Evolutionary conservation across 1,140 invertebrate genomes (phyloP), one percentile per base, ranked within the genome.

Genomic region (Sogatella furcifera): DNA sequence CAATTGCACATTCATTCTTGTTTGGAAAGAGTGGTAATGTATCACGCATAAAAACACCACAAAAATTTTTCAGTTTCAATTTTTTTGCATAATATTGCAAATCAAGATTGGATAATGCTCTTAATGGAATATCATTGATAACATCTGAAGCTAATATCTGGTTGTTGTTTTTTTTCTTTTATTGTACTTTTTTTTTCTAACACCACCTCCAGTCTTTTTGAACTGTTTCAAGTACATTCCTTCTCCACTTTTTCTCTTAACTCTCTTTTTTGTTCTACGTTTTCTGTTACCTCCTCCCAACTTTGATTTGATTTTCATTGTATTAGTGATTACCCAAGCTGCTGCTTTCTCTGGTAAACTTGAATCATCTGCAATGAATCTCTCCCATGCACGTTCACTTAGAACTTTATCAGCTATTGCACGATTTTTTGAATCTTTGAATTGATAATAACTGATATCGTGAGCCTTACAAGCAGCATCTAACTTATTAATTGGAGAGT

Each of bases 401-500:
- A 74, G 64, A 57, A 67, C 28, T 62, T 66, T 64, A 68, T 75
- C 73, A 43, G 73, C 74, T 61, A 62, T 46, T 60, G 74, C 69
- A 67, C 73, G 66, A 24, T 62, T 60, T 15, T 57, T 15, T 57
- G 72, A 58, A 65, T 73, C 62, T 43, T 68, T 69, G 43, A 66
- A 43, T 42, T 38, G 22, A 19, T 34, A 42, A 43, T 76, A 76
- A 14, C 67, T 65, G 55, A 77, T 76, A 67, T 76, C 72, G 61
- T 77, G 77, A 17, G 70, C 52, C 64, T 71, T 74, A 59, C 74
- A 76, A 71, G n/a, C n/a, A n/a, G n/a, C n/a, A n/a, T n/a, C n/a
- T n/a, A n/a, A n/a, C n/a, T n/a, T n/a, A n/a, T n/a, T n/a, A n/a
- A n/a, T n/a, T n/a, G n/a, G n/a, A n/a, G n/a, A n/a, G n/a, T n/a